Evolutionary conservation across 2,797 vertebrate species (phyloP).

Genomic region (Tapera naevia): DNA sequence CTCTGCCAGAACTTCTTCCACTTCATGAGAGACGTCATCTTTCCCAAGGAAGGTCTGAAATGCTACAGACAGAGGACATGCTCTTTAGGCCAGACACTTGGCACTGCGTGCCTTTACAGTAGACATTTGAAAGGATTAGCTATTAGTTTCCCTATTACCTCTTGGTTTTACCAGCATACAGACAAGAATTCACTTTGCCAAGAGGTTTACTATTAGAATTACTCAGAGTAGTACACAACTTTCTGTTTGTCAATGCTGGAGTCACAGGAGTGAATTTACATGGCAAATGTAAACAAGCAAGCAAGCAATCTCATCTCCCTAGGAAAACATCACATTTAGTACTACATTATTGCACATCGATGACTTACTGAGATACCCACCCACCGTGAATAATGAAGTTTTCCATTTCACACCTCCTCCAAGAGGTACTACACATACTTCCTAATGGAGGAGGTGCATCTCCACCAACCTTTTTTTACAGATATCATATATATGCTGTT

Average conservation of each 20-base stretch:
- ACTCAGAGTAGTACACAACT: not conserved
- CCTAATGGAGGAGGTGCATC: not conserved
- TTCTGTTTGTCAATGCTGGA: not conserved
- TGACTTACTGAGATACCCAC: not conserved
- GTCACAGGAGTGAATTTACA: not conserved
- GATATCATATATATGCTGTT: not conserved
- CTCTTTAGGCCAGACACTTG: not conserved
- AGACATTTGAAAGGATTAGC: not conserved
- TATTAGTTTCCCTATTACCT: not conserved
- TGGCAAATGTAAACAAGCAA: not conserved
- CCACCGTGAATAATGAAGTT: not conserved
- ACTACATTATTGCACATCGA: not conserved
- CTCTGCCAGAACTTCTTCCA: constrained; percentile 87
- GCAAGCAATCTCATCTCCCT: not conserved
- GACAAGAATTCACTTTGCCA: not conserved
- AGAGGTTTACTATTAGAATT: not conserved
- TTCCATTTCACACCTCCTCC: not conserved
- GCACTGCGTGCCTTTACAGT: not conserved
- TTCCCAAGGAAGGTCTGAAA: constrained; percentile 90
- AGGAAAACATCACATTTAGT: not conserved
- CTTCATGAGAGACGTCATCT: constrained; percentile 83
- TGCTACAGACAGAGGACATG: constrained; percentile 70
- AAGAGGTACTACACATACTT: not conserved
- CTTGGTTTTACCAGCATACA: not conserved
- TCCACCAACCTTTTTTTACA: not conserved